phyloP scores from a whole-genome alignment of 2,888 invertebrate species.

The Pseudanteris insignis region DNA sequence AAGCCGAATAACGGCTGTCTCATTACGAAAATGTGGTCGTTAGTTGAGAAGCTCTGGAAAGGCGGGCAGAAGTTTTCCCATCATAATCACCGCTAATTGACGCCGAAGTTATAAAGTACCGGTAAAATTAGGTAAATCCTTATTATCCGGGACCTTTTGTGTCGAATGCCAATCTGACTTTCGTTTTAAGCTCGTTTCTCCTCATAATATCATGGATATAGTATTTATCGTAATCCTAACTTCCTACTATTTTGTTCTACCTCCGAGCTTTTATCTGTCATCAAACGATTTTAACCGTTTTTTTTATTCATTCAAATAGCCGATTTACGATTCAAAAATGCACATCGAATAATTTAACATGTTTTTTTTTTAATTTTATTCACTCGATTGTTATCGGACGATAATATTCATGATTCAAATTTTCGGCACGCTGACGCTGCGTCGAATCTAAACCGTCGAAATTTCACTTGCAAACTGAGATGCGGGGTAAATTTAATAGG shows the following conservation, averaged over 20 bases:
- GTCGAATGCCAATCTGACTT: conserved; percentile 33
- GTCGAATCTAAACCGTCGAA: too few species aligned
- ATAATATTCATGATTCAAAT: too few species aligned
- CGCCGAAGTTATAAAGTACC: conserved; percentile 59
- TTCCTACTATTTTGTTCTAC: neutral
- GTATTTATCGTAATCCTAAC: conserved; percentile 19
- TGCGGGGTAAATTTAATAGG: neutral
- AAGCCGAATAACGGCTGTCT: conserved; percentile 59
- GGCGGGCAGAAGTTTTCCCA: conserved; percentile 58
- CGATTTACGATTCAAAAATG: too few species aligned
- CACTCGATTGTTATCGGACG: too few species aligned
- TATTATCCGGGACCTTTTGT: conserved; percentile 50
- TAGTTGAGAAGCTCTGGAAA: conserved; percentile 51
- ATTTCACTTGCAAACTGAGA: too few species aligned
- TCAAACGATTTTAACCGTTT: too few species aligned
- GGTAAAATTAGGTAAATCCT: conserved; percentile 60
- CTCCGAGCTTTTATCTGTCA: too few species aligned
- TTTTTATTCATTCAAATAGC: too few species aligned
- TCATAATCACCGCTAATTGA: conserved; percentile 63
- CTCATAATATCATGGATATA: conserved; percentile 17
- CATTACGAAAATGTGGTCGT: conserved; percentile 60
- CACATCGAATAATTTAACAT: too few species aligned
- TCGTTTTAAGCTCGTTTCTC: conserved; percentile 18
- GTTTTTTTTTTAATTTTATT: too few species aligned
- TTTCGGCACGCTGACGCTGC: too few species aligned